phyloP scores from a whole-genome alignment of 2,888 invertebrate genomes.

The Drosophila quinaria region DNA sequence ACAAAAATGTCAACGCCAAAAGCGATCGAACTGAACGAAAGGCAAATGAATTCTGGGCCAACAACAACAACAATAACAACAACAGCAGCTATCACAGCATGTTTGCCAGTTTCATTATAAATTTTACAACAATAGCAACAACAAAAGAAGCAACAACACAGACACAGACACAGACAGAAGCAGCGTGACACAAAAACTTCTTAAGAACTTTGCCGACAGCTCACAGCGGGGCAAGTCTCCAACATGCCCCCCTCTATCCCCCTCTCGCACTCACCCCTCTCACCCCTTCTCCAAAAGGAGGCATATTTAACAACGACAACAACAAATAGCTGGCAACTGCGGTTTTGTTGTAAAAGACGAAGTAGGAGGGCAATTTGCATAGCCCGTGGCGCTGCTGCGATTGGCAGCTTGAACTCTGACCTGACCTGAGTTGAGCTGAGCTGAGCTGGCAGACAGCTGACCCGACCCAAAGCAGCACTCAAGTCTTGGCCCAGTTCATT shows the following conservation, averaged over 20 bases:
- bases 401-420: slow-evolving; percentile 66
- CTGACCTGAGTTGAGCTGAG: slow-evolving; percentile 20
- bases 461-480: slow-evolving; percentile 11
- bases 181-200: slow-evolving; percentile 74
- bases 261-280: neutral
- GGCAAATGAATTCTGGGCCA: slow-evolving; percentile 36
- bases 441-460: slow-evolving; percentile 6
- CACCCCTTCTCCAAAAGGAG: neutral
- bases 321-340: slow-evolving; percentile 7
- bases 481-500: slow-evolving; percentile 4
- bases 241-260: neutral
- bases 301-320: slow-evolving; percentile 15
- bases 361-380: slow-evolving; percentile 40
- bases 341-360: too few species aligned
- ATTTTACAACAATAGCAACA: slow-evolving; percentile 57
- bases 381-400: slow-evolving; percentile 32
- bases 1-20: slow-evolving; percentile 69
- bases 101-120: slow-evolving; percentile 70
- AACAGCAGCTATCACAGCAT: slow-evolving; percentile 43
- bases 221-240: slow-evolving; percentile 36
- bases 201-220: slow-evolving; percentile 77
- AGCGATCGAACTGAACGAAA: slow-evolving; percentile 33
- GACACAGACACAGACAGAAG: slow-evolving; percentile 51
- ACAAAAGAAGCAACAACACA: slow-evolving; percentile 18
- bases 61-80: slow-evolving; percentile 34